Percentiles rank a stretch among this genome's conserved stretches.
These are phyloP conservation scores for Leptinotarsa tumamoca DNA, from an alignment of 2,888 invertebrate species.

Conservation along the genomic window DNA sequence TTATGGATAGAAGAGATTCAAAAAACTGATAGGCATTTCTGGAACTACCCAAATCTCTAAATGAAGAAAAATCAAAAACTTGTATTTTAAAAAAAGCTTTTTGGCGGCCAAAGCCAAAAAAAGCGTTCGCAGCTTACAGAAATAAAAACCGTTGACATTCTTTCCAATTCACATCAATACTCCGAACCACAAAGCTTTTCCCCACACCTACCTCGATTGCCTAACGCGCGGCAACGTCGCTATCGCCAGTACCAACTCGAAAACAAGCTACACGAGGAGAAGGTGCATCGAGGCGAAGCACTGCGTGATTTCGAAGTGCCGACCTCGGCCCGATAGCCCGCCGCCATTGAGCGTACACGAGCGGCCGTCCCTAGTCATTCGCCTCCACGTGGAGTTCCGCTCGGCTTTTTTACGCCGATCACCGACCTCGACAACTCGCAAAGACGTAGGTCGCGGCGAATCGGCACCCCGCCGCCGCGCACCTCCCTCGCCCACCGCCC, in stretches of 20 bases:
- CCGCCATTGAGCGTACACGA: slow-evolving; percentile 68
- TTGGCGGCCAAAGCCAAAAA: too few relatives aligned
- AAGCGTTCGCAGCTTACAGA: too few relatives aligned
- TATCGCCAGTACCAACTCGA: slow-evolving; percentile 32
- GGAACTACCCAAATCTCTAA: too few relatives aligned
- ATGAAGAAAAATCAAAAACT: too few relatives aligned
- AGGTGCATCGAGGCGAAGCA: slow-evolving; percentile 69
- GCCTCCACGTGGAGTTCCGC: slow-evolving; percentile 69
- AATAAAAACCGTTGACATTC: too few relatives aligned
- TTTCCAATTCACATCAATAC: background rate
- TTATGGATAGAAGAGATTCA: too few relatives aligned
- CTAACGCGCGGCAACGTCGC: slow-evolving; percentile 33
- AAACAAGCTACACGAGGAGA: slow-evolving; percentile 59
- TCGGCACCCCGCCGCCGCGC: slow-evolving; percentile 63
- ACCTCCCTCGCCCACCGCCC: slow-evolving; percentile 45
- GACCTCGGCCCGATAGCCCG: slow-evolving; percentile 57
- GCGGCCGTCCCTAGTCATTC: slow-evolving; percentile 64
- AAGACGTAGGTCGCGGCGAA: slow-evolving; percentile 70
- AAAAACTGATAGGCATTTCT: too few relatives aligned
- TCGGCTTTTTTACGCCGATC: slow-evolving; percentile 69
- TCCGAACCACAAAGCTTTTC: background rate
- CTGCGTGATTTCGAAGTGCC: slow-evolving; percentile 66
- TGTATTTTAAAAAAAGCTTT: too few relatives aligned
- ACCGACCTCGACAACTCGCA: slow-evolving; percentile 74
- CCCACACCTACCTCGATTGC: background rate